A percentile compares a stretch with the other conserved stretches of the same genome.
Conservation (phyloP, 2,888 invertebrate species). For the Bhutanitis thaidina region DNA sequence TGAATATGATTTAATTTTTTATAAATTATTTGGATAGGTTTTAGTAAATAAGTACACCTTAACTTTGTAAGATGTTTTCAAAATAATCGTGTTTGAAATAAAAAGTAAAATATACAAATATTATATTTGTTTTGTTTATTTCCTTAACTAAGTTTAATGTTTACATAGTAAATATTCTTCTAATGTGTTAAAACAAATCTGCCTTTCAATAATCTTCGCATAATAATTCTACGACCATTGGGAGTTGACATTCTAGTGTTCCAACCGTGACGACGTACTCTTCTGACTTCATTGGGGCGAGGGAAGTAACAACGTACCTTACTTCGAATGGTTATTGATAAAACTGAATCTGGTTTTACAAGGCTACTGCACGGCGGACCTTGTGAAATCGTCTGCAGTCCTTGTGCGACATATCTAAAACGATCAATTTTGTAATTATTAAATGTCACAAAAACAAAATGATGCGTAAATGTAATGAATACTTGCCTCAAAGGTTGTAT, state of each 20-base stretch:
- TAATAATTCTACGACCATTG: slow-evolving; percentile 84
- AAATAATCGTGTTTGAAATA: slow-evolving; percentile 14
- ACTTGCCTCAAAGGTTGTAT: slow-evolving; percentile 56
- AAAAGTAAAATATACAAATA: slow-evolving; percentile 5
- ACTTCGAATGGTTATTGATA: slow-evolving; percentile 54
- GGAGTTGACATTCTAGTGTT: slow-evolving; percentile 83
- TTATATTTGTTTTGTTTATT: slow-evolving; percentile 19
- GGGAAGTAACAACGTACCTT: slow-evolving; percentile 86
- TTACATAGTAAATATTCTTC: slow-evolving; percentile 9
- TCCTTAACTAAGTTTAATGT: slow-evolving; percentile 2
- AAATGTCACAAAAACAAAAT: background rate
- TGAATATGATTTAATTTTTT: slow-evolving; percentile 5
- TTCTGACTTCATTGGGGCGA: slow-evolving; percentile 84
- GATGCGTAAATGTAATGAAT: background rate
- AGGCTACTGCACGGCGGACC: slow-evolving; percentile 37
- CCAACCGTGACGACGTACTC: slow-evolving; percentile 87
- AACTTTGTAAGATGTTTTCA: slow-evolving; percentile 9
- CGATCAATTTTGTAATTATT: background rate
- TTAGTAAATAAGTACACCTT: slow-evolving; percentile 4
- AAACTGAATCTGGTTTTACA: slow-evolving; percentile 50
- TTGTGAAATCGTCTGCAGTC: slow-evolving; percentile 40
- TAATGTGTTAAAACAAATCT: slow-evolving; percentile 85
- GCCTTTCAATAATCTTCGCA: slow-evolving; percentile 88
- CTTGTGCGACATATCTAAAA: slow-evolving; percentile 53
- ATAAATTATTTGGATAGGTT: slow-evolving; percentile 9